Evolutionary conservation across 2,113 vertebrate genomes (phyloP).

Genomic region (Seriola aureovittata): DNA sequence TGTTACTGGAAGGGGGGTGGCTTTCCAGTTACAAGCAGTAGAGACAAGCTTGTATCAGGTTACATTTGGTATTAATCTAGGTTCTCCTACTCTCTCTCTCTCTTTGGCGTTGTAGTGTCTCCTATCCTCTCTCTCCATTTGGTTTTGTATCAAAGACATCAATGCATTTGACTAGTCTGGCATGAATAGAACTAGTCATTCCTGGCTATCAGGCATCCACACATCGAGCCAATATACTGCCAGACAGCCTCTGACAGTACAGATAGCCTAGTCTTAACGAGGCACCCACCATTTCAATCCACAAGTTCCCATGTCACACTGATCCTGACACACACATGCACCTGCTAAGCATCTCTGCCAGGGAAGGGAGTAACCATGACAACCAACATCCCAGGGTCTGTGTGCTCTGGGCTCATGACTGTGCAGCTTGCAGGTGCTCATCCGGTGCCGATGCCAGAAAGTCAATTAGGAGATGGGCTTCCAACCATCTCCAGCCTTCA

Average conservation of each 20-base stretch:
- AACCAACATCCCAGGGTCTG: slow-evolving; percentile 81
- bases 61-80: slow-evolving; percentile 36
- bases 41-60: neutral
- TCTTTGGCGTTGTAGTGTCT: slow-evolving; percentile 33
- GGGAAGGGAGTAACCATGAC: slow-evolving; percentile 81
- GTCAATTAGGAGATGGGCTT: slow-evolving; percentile 82
- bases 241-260: slow-evolving; percentile 76
- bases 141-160: slow-evolving; percentile 59
- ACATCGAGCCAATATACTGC: slow-evolving; percentile 70
- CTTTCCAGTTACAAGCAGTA: slow-evolving; percentile 7
- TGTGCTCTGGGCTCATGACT: slow-evolving; percentile 79
- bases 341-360: slow-evolving; percentile 82
- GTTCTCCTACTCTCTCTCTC: neutral
- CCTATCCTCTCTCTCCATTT: slow-evolving; percentile 40
- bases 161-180: slow-evolving; percentile 47
- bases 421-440: slow-evolving; percentile 84
- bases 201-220: slow-evolving; percentile 67
- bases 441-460: slow-evolving; percentile 82
- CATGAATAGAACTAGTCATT: slow-evolving; percentile 82
- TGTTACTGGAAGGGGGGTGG: neutral
- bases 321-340: slow-evolving; percentile 80
- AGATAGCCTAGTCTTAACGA: slow-evolving; percentile 82
- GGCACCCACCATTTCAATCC: slow-evolving; percentile 76
- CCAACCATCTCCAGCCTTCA: slow-evolving; percentile 74
- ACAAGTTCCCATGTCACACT: slow-evolving; percentile 82